Percentiles rank a stretch among this genome's conserved stretches.
phyloP scores from a whole-genome alignment of 2,113 vertebrate species.

The Ptyas mucosa region DNA sequence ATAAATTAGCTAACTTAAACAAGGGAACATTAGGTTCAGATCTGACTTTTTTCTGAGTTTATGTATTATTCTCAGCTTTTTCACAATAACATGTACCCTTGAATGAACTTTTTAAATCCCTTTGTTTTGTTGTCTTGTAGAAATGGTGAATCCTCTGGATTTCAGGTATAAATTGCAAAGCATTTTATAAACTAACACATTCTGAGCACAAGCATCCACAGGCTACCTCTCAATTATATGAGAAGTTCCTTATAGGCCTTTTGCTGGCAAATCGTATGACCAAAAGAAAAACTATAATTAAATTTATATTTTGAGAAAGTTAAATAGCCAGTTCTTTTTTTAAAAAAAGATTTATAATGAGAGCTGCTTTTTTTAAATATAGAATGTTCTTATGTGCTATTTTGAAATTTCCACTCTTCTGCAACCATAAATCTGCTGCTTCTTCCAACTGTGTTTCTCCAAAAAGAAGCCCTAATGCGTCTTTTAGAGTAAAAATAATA shows the following conservation, averaged over 20 bases:
- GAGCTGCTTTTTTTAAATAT: constrained; percentile 9
- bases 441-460: too few relatives aligned
- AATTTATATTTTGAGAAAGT: background rate
- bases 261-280: background rate
- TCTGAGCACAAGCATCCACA: constrained; percentile 9
- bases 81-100: background rate
- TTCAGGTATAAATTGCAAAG: background rate
- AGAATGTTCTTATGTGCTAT: background rate
- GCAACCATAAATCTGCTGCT: background rate
- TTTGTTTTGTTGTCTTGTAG: background rate
- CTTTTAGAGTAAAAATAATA: too few relatives aligned
- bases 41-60: background rate
- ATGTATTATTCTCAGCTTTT: background rate
- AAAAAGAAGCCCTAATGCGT: too few relatives aligned
- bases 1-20: background rate
- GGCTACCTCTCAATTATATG: constrained; percentile 18
- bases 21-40: background rate
- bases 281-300: constrained; percentile 27
- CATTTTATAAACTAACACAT: constrained; percentile 31
- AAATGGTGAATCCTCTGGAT: background rate
- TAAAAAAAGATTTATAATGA: background rate
- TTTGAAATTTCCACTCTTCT: background rate
- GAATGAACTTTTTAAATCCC: background rate
- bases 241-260: background rate
- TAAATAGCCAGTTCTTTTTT: background rate